Conservation (phyloP, 2,113 vertebrate species). For the Choloepus hoffmanni region DNA sequence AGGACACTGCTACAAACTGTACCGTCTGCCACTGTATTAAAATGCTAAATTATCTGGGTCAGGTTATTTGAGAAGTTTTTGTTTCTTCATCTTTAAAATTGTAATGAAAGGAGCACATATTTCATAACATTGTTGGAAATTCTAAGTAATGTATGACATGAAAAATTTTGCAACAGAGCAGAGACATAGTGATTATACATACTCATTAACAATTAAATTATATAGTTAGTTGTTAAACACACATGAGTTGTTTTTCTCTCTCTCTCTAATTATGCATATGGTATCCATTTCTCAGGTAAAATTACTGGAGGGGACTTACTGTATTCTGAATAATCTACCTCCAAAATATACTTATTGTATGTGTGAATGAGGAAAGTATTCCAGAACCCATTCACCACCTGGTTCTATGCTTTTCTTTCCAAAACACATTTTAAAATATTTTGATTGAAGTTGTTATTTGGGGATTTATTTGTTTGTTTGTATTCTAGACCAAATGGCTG, state of each 20-base stretch:
- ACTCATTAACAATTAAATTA: not conserved
- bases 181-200: not conserved
- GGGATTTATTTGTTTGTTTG: constrained; percentile 20
- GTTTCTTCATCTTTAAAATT: not conserved
- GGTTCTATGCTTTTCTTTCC: not conserved
- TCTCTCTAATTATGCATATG: not conserved
- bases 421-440: constrained; percentile 2
- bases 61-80: not conserved
- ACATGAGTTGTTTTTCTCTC: not conserved
- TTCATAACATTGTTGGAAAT: not conserved
- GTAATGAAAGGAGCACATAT: not conserved
- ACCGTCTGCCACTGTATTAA: not conserved
- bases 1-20: not conserved
- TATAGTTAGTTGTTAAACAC: not conserved
- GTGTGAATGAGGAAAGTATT: constrained; percentile 4
- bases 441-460: not conserved
- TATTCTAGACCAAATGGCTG: not conserved
- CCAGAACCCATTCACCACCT: constrained; percentile 31
- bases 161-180: not conserved
- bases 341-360: not conserved
- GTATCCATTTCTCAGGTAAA: not conserved
- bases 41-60: not conserved
- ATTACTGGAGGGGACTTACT: not conserved
- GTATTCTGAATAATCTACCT: not conserved
- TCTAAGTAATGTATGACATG: not conserved